A percentile compares a stretch with the other conserved stretches of the same genome.
These are phyloP conservation scores for Sebastes trivittatus DNA, from an alignment of 2,797 vertebrate species.

Conservation along the genomic window DNA sequence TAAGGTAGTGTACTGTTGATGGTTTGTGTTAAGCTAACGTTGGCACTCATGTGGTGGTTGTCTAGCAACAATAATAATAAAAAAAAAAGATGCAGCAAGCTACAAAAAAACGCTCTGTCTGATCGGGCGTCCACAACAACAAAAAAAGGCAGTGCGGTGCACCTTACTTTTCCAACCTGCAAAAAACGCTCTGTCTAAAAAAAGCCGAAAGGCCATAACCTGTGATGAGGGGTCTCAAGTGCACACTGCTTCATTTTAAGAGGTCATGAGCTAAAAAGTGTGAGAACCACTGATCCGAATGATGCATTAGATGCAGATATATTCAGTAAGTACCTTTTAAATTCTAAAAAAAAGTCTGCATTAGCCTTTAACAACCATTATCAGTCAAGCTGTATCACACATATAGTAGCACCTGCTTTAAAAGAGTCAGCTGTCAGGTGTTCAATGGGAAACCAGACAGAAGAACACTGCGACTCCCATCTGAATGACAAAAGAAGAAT, in stretches of 20 bases:
- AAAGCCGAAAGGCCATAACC: background rate
- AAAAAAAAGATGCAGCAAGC: no score
- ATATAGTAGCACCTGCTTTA: slow-evolving; percentile 16
- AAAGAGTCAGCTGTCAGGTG: slow-evolving; percentile 2
- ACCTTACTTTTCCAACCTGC: no score
- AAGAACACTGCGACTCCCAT: background rate
- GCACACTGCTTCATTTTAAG: background rate
- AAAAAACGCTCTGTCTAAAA: background rate
- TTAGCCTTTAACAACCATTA: background rate
- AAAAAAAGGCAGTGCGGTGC: no score
- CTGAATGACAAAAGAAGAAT: background rate
- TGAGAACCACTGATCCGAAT: background rate
- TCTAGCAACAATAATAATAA: background rate
- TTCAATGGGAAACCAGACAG: slow-evolving; percentile 2
- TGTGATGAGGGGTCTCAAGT: background rate
- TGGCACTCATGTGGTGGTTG: background rate
- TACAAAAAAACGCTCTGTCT: no score
- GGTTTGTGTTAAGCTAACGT: background rate
- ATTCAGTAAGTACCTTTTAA: background rate
- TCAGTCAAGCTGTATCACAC: background rate
- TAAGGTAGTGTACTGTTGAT: background rate
- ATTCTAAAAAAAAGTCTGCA: background rate
- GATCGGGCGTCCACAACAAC: no score
- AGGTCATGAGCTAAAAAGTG: background rate
- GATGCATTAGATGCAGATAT: background rate